Evolutionary conservation across 2,113 vertebrate species (phyloP), one percentile per base, ranked within the genome.

Genomic region (Lampris megalopsis): DNA sequence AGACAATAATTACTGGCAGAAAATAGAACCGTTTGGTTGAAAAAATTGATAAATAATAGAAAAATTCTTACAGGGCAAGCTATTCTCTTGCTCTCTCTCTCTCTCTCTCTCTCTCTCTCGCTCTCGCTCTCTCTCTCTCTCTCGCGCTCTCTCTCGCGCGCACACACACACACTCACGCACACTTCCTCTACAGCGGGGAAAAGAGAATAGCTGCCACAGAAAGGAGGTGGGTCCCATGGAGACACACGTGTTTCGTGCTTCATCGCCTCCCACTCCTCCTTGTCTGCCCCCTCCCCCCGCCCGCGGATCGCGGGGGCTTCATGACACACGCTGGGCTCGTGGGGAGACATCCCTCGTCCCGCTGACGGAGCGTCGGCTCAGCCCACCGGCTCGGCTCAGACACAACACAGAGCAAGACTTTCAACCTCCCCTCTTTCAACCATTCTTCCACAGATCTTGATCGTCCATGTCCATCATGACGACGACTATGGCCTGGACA

Each of bases 171-270:
- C 66, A 45, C 53, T 53, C 56, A 48, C 43, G 48, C 68, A 70
- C 54, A 65, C 65, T 9, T 7, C 6, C 49, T 72, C 60, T 77
- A 74, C 24, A 54, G 83, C 81, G 85, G 89, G 81, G 86, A 91
- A 81, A 86, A 88, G 88, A 91, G 91, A 93, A 90, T 91, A 86
- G 86, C 90, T 92, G 85, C 71, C 77, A 85, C 92, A 90, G 90
- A 86, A 89, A 91, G 88, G 85, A 90, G 86, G 88, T 87, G 92
- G 88, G 81, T 79, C 87, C 91, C 88, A 76, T 43, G 86, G 88
- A 89, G 84, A 89, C 85, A 84, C 83, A 83, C 86, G 87, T 86
- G 86, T 81, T 86, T 86, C 76, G 88, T 76, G 80, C 85, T 89
- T 84, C 90, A 83, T 91, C 91, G 90, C 89, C 88, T 88, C 86